These are phyloP conservation scores for Coptotermes formosanus DNA, from an alignment of 1,140 invertebrate species.

Conservation along the genomic window DNA sequence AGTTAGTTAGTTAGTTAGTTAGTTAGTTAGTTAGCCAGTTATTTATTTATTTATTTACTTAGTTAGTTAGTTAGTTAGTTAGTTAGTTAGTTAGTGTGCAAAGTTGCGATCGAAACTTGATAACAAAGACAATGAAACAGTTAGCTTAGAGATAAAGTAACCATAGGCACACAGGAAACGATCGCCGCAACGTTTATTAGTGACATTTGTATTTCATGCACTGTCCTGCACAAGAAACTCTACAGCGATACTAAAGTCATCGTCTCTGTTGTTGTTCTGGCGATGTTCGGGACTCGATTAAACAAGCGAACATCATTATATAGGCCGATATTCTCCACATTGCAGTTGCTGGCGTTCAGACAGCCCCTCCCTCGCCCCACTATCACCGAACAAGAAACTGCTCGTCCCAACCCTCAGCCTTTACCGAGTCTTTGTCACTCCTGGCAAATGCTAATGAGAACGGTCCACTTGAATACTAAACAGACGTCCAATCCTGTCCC, in stretches of 20 bases:
- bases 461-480: conserved; percentile 11
- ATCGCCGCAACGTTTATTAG: no score
- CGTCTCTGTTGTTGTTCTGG: background rate
- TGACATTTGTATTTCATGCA: background rate
- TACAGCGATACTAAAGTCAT: background rate
- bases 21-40: no score
- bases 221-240: background rate
- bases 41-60: no score
- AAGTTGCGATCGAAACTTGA: no score
- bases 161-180: no score
- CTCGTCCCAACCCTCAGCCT: background rate
- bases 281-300: background rate
- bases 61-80: no score
- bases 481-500: background rate
- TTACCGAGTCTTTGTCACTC: conserved; percentile 4
- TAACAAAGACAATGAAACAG: no score
- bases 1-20: no score
- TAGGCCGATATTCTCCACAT: background rate
- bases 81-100: no score
- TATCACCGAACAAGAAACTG: background rate
- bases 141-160: no score
- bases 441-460: conserved; percentile 15
- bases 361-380: background rate
- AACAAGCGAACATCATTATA: background rate
- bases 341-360: no score